Percentiles rank a stretch among this genome's conserved stretches.
Conservation (phyloP, 2,888 invertebrate species). For the Bursaphelenchus okinawaensis region DNA sequence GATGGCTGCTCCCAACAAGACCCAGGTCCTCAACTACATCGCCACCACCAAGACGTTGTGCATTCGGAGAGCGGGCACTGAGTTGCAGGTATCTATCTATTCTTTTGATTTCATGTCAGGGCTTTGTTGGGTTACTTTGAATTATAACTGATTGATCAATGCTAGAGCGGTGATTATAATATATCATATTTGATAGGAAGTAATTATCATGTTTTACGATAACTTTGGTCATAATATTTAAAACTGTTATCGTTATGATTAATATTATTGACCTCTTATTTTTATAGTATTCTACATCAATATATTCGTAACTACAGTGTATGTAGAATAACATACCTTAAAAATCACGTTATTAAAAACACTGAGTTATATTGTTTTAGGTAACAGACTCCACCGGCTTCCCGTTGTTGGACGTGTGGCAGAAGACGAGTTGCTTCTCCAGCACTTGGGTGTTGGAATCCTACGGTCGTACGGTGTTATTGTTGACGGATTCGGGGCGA, state of each 20-base stretch:
- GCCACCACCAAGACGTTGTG: constrained; percentile 36
- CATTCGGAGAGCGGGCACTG: constrained; percentile 42
- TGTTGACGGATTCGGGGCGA: constrained; percentile 12
- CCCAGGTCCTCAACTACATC: constrained; percentile 45
- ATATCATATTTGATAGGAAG: no score
- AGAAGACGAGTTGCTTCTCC: constrained; percentile 40
- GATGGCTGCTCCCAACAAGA: constrained; percentile 34
- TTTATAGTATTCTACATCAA: no score
- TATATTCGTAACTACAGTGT: no score
- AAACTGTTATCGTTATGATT: no score
- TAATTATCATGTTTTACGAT: no score
- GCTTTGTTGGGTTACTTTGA: no score
- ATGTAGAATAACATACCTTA: no score
- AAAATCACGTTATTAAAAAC: background rate
- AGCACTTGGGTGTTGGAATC: constrained; percentile 31
- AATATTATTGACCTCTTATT: no score
- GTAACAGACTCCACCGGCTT: constrained; percentile 49
- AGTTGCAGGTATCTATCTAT: constrained; percentile 36
- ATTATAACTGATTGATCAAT: no score
- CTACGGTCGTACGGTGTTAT: constrained; percentile 29
- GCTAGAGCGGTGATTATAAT: no score
- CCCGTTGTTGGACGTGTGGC: constrained; percentile 50
- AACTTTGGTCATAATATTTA: no score
- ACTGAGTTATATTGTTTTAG: constrained; percentile 25
- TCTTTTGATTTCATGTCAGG: no score